Evolutionary conservation across 2,113 vertebrate genomes (phyloP), one percentile per base, ranked within the genome.

Genomic region (Pteruthius melanotis): DNA sequence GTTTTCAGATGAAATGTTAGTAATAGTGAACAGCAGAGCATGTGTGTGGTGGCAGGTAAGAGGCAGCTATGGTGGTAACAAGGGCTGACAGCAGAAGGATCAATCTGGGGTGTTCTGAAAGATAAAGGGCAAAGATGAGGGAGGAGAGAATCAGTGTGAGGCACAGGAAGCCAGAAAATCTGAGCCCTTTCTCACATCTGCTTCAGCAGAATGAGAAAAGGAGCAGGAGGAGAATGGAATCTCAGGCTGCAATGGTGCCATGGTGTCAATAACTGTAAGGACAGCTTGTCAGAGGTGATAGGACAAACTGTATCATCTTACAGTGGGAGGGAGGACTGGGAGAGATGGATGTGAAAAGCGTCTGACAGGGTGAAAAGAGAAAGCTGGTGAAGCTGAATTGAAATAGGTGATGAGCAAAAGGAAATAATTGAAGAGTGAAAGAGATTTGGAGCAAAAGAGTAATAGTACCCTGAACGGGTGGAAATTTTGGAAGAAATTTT

Each of bases 331-430:
- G 26, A 87, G 40, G 39, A 33, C 3, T 44, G 87, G 64, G 69
- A 61, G 86, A 71, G 71, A 93, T 35, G 68, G 47, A 89, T 87
- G 57, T 84, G 44, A 80, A 72, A 68, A 84, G 65, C 42, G 69
- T 89, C 65, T 96, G 93, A 85, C 70, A 87, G 77, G 77, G 65
- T 82, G 91, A 82, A 80, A 86, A 87, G 65, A 79, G 81, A 94
- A 95, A 82, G 24, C 69, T 91, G 52, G 44, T 40, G 83, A 75
- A 56, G 40, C 50, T 65, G 65, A 89, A 87, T 87, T 68, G 91
- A 91, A 95, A 60, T 33, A 65, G 57, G 37, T 53, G 52, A 61
- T 69, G 57, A 91, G 31, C 54, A 64, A 89, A 82, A 42, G 53
- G 57, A 87, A 84, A 35, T 86, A 78, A 94, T 71, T 87, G 47